Conservation (phyloP, 1,140 invertebrate genomes). For the Spodoptera litura region DNA sequence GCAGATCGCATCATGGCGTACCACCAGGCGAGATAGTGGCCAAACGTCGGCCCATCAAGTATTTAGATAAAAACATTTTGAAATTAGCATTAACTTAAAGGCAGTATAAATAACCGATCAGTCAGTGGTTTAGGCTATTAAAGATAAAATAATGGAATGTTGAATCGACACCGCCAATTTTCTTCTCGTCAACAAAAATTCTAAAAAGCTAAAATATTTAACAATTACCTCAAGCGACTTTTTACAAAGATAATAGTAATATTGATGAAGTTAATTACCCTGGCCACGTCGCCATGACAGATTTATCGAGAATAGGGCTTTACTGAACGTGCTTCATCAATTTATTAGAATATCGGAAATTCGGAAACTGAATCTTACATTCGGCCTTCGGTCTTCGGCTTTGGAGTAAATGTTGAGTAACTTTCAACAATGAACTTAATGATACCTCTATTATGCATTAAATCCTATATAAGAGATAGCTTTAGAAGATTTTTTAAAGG, state of each 20-base stretch:
- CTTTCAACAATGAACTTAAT: too few species aligned
- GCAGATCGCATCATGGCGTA: too few species aligned
- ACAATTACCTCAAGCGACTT: too few species aligned
- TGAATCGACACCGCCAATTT: background rate
- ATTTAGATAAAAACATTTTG: too few species aligned
- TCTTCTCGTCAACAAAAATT: background rate
- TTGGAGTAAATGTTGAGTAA: background rate
- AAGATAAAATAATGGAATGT: too few species aligned
- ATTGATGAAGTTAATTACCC: background rate
- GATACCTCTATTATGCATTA: background rate
- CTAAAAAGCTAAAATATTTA: background rate
- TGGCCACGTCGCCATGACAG: background rate
- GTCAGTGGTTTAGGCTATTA: too few species aligned
- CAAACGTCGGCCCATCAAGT: too few species aligned
- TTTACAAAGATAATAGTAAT: background rate
- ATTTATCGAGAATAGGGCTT: background rate
- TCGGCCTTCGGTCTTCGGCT: conserved; percentile 5
- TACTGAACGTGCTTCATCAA: conserved; percentile 11
- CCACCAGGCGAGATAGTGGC: too few species aligned
- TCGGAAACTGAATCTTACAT: background rate
- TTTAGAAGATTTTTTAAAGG: too few species aligned
- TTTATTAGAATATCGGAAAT: background rate
- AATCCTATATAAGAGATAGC: too few species aligned
- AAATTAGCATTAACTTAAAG: too few species aligned
- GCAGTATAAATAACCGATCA: too few species aligned